Evolutionary conservation across 2,113 vertebrate genomes (phyloP).

Genomic region (Lophura nycthemera): DNA sequence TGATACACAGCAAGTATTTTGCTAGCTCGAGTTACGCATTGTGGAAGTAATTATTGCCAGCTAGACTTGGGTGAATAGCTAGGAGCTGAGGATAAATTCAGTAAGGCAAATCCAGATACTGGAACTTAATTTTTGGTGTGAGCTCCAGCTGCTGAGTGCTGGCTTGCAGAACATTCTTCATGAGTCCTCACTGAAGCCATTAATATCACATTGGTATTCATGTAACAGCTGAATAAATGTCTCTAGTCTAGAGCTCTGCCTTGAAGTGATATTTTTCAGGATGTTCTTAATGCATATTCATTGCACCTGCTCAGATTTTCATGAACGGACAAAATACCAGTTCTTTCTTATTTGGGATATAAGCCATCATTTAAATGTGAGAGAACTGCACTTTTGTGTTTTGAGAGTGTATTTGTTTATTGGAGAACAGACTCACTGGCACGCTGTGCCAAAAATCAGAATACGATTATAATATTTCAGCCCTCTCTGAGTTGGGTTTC

Average conservation of each 20-base stretch:
- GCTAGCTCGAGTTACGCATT: not conserved
- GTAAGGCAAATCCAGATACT: not conserved
- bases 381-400: not conserved
- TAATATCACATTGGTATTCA: not conserved
- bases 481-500: not conserved
- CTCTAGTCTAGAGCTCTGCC: not conserved
- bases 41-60: not conserved
- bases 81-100: not conserved
- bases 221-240: not conserved
- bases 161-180: not conserved
- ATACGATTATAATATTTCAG: not conserved
- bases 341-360: not conserved
- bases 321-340: not conserved
- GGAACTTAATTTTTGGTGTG: not conserved
- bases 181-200: not conserved
- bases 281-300: not conserved
- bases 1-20: not conserved
- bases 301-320: not conserved
- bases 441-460: not conserved
- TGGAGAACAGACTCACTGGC: not conserved
- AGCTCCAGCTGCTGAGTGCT: not conserved
- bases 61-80: not conserved
- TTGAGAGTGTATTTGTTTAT: not conserved
- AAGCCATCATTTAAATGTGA: not conserved
- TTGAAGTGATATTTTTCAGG: not conserved